Conservation (phyloP, 1,140 invertebrate species). For the Eulimnadia texana region DNA sequence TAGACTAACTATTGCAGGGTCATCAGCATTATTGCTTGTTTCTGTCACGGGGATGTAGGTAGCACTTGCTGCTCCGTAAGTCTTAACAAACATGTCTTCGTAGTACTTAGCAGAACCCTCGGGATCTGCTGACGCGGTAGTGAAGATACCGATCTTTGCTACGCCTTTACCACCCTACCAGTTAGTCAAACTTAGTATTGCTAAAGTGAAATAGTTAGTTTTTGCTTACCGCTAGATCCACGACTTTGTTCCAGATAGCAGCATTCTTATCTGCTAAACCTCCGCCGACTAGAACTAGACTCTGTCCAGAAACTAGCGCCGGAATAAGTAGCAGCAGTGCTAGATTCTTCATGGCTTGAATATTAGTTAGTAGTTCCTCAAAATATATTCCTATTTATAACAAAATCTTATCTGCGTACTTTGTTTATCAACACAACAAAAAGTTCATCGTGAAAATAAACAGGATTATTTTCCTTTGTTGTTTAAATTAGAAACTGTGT, state of each 20-base stretch:
- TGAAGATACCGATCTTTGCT: conserved; percentile 13
- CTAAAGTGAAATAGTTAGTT: not conserved
- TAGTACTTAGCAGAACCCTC: conserved; percentile 3
- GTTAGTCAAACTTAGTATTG: not conserved
- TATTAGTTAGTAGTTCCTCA: not conserved
- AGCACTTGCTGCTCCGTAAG: conserved; percentile 11
- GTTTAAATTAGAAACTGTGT: too few relatives aligned
- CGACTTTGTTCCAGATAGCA: conserved; percentile 21
- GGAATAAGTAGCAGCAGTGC: not conserved
- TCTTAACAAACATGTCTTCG: conserved; percentile 10
- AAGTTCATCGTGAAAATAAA: too few relatives aligned
- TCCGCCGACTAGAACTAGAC: conserved; percentile 24
- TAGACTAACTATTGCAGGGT: conserved; percentile 15
- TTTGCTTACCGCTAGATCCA: conserved; percentile 21
- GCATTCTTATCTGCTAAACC: conserved; percentile 22
- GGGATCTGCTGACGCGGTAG: conserved; percentile 13
- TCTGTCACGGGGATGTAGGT: conserved; percentile 13
- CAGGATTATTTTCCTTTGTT: too few relatives aligned
- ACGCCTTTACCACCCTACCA: conserved; percentile 12
- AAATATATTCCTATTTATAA: too few relatives aligned
- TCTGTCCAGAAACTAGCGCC: conserved; percentile 3
- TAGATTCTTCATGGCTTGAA: not conserved
- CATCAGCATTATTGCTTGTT: conserved; percentile 11
- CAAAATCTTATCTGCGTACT: too few relatives aligned
- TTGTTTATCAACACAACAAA: too few relatives aligned